Conservation (phyloP, 2,797 vertebrate genomes). For the Cryptoprocta ferox region DNA sequence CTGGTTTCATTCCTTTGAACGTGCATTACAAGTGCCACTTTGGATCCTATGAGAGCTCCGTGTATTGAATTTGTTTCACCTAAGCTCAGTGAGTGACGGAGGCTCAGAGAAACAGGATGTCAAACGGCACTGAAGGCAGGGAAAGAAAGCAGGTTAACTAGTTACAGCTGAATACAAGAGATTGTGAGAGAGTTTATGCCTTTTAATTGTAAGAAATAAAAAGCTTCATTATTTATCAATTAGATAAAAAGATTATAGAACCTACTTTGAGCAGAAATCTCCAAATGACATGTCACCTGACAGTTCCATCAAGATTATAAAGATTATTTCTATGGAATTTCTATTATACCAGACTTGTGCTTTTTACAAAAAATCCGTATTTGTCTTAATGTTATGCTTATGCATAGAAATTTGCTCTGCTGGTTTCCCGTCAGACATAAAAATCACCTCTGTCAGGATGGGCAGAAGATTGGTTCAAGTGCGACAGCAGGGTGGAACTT, state of each 20-base stretch:
- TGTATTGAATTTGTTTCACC: not conserved
- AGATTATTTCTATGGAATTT: not conserved
- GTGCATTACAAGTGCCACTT: not conserved
- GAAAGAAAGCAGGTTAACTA: not conserved
- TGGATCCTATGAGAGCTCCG: not conserved
- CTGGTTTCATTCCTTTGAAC: not conserved
- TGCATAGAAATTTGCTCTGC: not conserved
- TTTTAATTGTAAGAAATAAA: conserved; percentile 11
- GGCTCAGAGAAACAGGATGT: not conserved
- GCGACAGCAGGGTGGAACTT: not conserved
- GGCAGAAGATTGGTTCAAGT: not conserved
- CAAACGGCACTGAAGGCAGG: not conserved
- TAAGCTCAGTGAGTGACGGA: not conserved
- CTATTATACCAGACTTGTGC: not conserved
- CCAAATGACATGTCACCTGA: not conserved
- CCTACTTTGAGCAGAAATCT: not conserved
- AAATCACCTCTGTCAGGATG: not conserved
- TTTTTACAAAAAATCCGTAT: not conserved
- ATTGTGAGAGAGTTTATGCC: not conserved
- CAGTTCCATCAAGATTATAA: not conserved
- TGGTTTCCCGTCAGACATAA: not conserved
- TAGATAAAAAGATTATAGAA: not conserved
- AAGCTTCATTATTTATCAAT: not conserved
- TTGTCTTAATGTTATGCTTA: not conserved
- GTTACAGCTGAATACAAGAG: not conserved